Conservation (phyloP, 2,113 vertebrate species). For the Labeo rohita region DNA sequence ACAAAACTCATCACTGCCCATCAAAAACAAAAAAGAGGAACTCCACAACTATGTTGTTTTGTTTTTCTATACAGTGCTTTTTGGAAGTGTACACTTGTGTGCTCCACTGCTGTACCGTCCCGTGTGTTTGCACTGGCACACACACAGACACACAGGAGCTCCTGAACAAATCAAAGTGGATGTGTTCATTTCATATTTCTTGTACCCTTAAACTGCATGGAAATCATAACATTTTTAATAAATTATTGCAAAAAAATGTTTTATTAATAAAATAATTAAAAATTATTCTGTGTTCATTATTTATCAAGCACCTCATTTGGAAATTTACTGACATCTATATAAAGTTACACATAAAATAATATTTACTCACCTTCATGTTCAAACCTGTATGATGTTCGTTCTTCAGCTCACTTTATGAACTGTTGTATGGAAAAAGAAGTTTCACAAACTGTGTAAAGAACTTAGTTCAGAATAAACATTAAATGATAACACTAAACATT, state of each 20-base stretch:
- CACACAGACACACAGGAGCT: slow-evolving; percentile 50
- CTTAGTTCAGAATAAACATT: too few relatives aligned
- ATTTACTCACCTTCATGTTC: too few relatives aligned
- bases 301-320: not conserved
- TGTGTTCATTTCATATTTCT: slow-evolving; percentile 84
- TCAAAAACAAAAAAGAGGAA: slow-evolving; percentile 66
- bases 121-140: slow-evolving; percentile 72
- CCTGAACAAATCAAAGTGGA: slow-evolving; percentile 81
- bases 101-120: slow-evolving; percentile 82
- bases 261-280: slow-evolving; percentile 86
- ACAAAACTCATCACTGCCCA: slow-evolving; percentile 70
- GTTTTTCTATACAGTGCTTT: slow-evolving; percentile 79
- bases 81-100: slow-evolving; percentile 81
- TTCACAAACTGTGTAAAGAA: too few relatives aligned
- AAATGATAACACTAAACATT: too few relatives aligned
- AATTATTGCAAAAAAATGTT: slow-evolving; percentile 86
- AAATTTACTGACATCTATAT: not conserved
- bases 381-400: too few relatives aligned
- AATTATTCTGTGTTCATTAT: slow-evolving; percentile 53
- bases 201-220: slow-evolving; percentile 89
- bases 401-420: too few relatives aligned
- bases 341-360: not conserved
- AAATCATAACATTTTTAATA: slow-evolving; percentile 85
- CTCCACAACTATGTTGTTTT: slow-evolving; percentile 72
- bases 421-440: too few relatives aligned